A percentile compares a stretch with the other conserved stretches of the same genome.
These are phyloP conservation scores for Neuroterus valhalla DNA, from an alignment of 1,140 invertebrate species.

Conservation along the genomic window DNA sequence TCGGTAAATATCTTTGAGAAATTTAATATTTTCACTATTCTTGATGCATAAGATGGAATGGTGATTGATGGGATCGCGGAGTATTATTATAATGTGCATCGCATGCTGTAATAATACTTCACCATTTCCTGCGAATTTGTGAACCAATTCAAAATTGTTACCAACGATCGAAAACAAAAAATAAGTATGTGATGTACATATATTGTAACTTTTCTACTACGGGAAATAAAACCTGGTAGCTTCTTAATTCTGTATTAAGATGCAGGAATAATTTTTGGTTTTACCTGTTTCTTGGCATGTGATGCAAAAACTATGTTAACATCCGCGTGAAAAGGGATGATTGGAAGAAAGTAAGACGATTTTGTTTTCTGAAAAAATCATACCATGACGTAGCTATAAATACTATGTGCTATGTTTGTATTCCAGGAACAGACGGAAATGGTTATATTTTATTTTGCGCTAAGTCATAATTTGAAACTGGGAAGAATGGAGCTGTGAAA, in stretches of 20 bases:
- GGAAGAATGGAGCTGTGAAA: slow-evolving; percentile 70
- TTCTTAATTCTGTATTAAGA: slow-evolving; percentile 16
- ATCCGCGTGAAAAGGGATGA: slow-evolving; percentile 45
- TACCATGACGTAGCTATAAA: slow-evolving; percentile 41
- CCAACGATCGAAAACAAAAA: neutral
- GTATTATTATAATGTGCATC: too few relatives aligned
- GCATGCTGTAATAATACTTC: too few relatives aligned
- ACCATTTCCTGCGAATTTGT: too few relatives aligned
- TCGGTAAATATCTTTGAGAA: too few relatives aligned
- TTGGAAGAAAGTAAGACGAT: slow-evolving; percentile 56
- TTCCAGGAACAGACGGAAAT: too few relatives aligned
- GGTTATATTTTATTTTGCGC: slow-evolving; percentile 42
- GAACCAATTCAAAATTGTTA: too few relatives aligned
- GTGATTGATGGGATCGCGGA: too few relatives aligned
- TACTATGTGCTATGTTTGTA: slow-evolving; percentile 32
- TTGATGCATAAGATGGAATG: too few relatives aligned
- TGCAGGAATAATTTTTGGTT: slow-evolving; percentile 32
- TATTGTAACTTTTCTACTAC: slow-evolving; percentile 7
- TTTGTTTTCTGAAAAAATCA: slow-evolving; percentile 48
- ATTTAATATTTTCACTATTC: too few relatives aligned
- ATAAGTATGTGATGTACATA: neutral
- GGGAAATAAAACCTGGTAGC: too few relatives aligned
- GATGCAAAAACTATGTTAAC: slow-evolving; percentile 39
- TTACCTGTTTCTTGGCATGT: slow-evolving; percentile 39
- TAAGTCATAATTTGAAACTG: slow-evolving; percentile 62